These are phyloP conservation scores for Lordiphosa andalusiaca DNA, from an alignment of 2,888 invertebrate genomes.

Conservation along the genomic window DNA sequence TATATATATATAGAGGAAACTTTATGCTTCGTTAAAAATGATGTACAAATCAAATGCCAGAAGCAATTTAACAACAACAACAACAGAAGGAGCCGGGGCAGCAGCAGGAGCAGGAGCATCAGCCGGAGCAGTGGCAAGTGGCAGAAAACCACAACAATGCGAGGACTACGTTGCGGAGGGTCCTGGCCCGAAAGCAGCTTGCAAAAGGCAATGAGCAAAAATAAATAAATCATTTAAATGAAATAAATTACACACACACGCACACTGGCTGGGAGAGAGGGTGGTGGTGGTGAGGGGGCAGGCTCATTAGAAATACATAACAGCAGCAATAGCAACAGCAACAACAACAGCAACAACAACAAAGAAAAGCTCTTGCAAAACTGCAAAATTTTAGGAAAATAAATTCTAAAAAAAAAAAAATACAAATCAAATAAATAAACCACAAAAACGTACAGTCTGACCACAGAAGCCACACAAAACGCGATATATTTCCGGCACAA, in stretches of 20 bases:
- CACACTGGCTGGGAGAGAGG: slow-evolving; percentile 5
- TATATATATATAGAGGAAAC: slow-evolving; percentile 38
- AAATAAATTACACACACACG: slow-evolving; percentile 52
- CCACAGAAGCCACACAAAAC: too few species aligned
- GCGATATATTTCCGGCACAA: too few species aligned
- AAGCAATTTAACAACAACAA: slow-evolving; percentile 64
- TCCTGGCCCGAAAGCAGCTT: slow-evolving; percentile 21
- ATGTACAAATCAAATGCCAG: slow-evolving; percentile 73
- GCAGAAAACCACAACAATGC: slow-evolving; percentile 39
- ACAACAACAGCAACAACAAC: slow-evolving; percentile 10
- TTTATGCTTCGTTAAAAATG: slow-evolving; percentile 72
- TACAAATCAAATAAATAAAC: too few species aligned
- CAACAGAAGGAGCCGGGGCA: slow-evolving; percentile 18
- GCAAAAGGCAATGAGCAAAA: slow-evolving; percentile 63
- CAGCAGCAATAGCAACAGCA: slow-evolving; percentile 9
- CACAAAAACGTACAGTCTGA: too few species aligned
- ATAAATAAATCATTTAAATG: slow-evolving; percentile 74
- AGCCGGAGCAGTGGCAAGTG: slow-evolving; percentile 16
- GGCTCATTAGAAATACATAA: slow-evolving; percentile 67
- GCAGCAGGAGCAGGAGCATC: slow-evolving; percentile 20
- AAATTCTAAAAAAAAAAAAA: too few species aligned
- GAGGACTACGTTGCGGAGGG: slow-evolving; percentile 8
- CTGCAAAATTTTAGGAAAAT: not conserved
- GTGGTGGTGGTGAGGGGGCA: slow-evolving; percentile 18
- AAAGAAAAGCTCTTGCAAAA: slow-evolving; percentile 16